A percentile compares a stretch with the other conserved stretches of the same genome.
These are phyloP conservation scores for Iselma pallidipennis DNA, from an alignment of 2,888 invertebrate species.

Conservation along the genomic window DNA sequence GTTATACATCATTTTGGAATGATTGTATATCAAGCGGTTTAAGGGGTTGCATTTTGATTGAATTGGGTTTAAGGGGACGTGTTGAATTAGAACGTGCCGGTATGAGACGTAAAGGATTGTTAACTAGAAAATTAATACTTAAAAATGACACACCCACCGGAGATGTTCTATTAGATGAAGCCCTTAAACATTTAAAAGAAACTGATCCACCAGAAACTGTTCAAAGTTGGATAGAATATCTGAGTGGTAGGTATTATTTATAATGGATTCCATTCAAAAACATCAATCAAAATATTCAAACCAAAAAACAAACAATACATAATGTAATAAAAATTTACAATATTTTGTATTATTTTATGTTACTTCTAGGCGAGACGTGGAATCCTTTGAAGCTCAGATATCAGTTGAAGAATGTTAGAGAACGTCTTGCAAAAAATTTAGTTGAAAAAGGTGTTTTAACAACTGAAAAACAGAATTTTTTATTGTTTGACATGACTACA, in stretches of 20 bases:
- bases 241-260: constrained; percentile 67
- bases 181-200: constrained; percentile 96
- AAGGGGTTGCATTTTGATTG: constrained; percentile 97
- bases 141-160: constrained; percentile 94
- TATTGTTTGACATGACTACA: constrained; percentile 99
- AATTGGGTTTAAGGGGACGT: constrained; percentile 91
- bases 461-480: constrained; percentile 99
- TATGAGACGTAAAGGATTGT: constrained; percentile 89
- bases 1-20: constrained; percentile 99
- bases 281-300: not conserved
- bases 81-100: constrained; percentile 96
- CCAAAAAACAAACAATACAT: not conserved
- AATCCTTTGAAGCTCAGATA: constrained; percentile 98
- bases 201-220: constrained; percentile 97
- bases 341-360: constrained; percentile 10
- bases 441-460: constrained; percentile 99
- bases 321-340: not conserved
- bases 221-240: constrained; percentile 99
- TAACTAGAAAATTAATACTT: constrained; percentile 81
- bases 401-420: constrained; percentile 98
- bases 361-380: constrained; percentile 92
- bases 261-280: not conserved
- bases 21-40: constrained; percentile 99
- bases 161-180: constrained; percentile 93
- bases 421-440: constrained; percentile 97